Evolutionary conservation across 2,797 vertebrate species (phyloP).

Genomic region (Chromobotia macracanthus): DNA sequence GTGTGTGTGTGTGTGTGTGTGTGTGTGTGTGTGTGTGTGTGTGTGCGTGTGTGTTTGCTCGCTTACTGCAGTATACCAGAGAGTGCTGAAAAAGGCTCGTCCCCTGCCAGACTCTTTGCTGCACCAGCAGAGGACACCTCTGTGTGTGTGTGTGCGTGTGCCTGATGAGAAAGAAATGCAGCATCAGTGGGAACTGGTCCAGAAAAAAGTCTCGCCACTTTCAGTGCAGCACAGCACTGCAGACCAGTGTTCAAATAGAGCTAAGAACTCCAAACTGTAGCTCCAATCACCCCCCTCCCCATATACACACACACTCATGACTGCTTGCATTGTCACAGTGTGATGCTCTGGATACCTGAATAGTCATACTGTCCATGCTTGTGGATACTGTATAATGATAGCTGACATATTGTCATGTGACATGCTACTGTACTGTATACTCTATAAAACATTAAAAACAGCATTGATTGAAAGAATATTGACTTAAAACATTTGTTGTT

Average conservation of each 20-base stretch:
- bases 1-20: too few relatives aligned
- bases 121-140: constrained; percentile 68
- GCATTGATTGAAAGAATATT: too few relatives aligned
- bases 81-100: constrained; percentile 54
- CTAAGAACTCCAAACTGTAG: constrained; percentile 34
- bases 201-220: constrained; percentile 62
- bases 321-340: neutral
- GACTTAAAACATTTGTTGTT: too few relatives aligned
- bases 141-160: constrained; percentile 28
- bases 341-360: too few relatives aligned
- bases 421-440: too few relatives aligned
- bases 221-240: constrained; percentile 43
- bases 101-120: constrained; percentile 64
- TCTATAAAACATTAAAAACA: too few relatives aligned
- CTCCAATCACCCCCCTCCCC: neutral
- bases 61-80: constrained; percentile 51
- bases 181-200: constrained; percentile 77
- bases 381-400: too few relatives aligned
- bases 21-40: constrained; percentile 10
- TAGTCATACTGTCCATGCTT: too few relatives aligned
- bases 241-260: constrained; percentile 29
- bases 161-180: constrained; percentile 68
- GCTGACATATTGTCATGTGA: too few relatives aligned
- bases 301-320: neutral
- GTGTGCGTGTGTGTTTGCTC: constrained; percentile 7